These are phyloP conservation scores for human DNA, from an alignment of 2,113 vertebrate genomes.

Conservation along the genomic window DNA sequence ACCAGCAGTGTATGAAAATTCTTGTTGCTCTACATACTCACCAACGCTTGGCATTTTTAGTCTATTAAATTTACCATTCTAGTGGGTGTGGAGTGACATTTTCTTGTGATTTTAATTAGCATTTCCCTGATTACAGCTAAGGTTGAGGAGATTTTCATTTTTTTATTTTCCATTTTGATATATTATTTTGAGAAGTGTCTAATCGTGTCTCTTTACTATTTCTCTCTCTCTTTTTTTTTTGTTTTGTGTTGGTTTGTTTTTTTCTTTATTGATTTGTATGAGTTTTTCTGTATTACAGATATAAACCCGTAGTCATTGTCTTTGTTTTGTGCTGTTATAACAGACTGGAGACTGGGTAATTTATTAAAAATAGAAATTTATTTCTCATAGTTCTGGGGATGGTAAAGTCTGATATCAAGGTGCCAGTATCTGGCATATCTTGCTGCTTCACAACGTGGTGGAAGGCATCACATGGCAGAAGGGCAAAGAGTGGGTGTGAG, in stretches of 20 bases:
- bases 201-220: background rate
- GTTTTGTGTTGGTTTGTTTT: background rate
- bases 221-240: background rate
- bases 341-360: background rate
- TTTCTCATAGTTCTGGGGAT: background rate
- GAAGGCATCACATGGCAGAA: background rate
- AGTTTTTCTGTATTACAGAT: background rate
- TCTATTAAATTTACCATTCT: background rate
- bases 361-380: background rate
- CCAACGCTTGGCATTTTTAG: background rate
- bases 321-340: background rate
- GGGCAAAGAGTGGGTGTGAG: background rate
- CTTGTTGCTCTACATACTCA: background rate
- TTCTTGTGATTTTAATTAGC: slow-evolving; percentile 9
- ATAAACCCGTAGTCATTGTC: background rate
- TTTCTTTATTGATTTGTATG: background rate
- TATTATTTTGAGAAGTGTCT: background rate
- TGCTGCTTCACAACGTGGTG: background rate
- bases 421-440: background rate
- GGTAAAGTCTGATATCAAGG: background rate
- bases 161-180: background rate
- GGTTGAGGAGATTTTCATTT: background rate
- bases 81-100: background rate
- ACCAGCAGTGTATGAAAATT: background rate
- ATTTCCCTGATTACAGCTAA: background rate